Percentiles rank a stretch among this genome's conserved stretches.
Conservation (phyloP, 2,797 vertebrate genomes). For the Malurus leucopterus region DNA sequence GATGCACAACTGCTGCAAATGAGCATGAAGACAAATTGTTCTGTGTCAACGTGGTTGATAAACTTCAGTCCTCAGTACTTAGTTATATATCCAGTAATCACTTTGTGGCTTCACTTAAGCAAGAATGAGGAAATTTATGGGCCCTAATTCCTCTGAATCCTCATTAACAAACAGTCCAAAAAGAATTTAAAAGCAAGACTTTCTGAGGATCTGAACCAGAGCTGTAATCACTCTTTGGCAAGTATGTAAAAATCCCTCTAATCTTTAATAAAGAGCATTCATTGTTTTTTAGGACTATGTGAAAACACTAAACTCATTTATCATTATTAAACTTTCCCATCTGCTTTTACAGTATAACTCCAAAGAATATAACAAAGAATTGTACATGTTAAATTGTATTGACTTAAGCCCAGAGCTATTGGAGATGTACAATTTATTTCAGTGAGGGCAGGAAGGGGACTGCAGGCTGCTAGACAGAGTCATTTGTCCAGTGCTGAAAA, state of each 20-base stretch:
- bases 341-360: slow-evolving; percentile 7
- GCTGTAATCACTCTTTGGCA: slow-evolving; percentile 13
- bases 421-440: slow-evolving; percentile 52
- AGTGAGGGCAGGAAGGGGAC: slow-evolving; percentile 39
- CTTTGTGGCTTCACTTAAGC: slow-evolving; percentile 16
- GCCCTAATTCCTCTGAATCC: slow-evolving; percentile 49
- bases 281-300: slow-evolving; percentile 15
- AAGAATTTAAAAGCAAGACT: slow-evolving; percentile 47
- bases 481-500: slow-evolving; percentile 49
- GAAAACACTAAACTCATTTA: slow-evolving; percentile 45
- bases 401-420: slow-evolving; percentile 51
- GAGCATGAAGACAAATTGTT: neutral
- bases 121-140: slow-evolving; percentile 45
- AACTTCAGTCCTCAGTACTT: slow-evolving; percentile 23
- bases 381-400: slow-evolving; percentile 53
- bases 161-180: slow-evolving; percentile 56
- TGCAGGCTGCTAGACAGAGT: slow-evolving; percentile 39
- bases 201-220: slow-evolving; percentile 14
- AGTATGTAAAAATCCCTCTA: slow-evolving; percentile 24
- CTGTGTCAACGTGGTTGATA: neutral
- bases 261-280: slow-evolving; percentile 42
- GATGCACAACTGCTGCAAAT: neutral
- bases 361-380: slow-evolving; percentile 41
- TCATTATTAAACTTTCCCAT: slow-evolving; percentile 56
- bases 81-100: slow-evolving; percentile 18